Base-by-base conservation (phyloP, 2,113 vertebrate species). In the Clinocottus analis region DNA sequence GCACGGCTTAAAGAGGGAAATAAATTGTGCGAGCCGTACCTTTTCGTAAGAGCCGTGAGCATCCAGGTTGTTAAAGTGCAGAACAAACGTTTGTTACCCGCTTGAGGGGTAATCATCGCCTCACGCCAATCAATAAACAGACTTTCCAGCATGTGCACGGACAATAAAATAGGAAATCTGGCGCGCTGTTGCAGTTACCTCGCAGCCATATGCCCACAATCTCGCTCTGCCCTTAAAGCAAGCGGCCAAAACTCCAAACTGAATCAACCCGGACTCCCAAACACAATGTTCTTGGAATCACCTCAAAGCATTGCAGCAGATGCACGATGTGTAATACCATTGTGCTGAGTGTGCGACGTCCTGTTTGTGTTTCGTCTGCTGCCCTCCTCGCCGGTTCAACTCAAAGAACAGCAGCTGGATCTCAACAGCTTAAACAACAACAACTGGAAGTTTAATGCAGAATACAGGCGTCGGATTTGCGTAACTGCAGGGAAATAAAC, bases 271-370 rank as follows among this genome's bases (percentile, higher is more conserved):
- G 37, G 23, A 61, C 66, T 53, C 59, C 58, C 12, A 79, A 70
- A 80, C 75, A 75, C 51, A 65, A 76, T 58, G 80, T 75, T 83
- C 61, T 77, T 88, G 84, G 87, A 88, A 6, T 11, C 31, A 53
- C 19, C 60, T 90, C 84, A 89, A 85, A 89, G 76, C 59, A 5
- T 23, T 35, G 23, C 31, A 75, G 67, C 80, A 72, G 58, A 73
- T 73, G 79, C 45, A 76, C 66, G 71, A 85, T 66, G 82, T 64
- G 6, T 63, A 72, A 84, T 80, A 72, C 60, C 84, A 75, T 89
- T 81, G 75, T 83, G 47, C 25, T 45, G 63, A 39, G 49, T 43
- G 64, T 78, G 51, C 58, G n/a, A n/a, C n/a, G 60, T 65, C 60
- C 71, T 83, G 80, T 78, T 85, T 82, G 60, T 47, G 62, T 77